Base-by-base conservation (phyloP, 2,797 vertebrate genomes). In the Typhlichthys subterraneus region DNA sequence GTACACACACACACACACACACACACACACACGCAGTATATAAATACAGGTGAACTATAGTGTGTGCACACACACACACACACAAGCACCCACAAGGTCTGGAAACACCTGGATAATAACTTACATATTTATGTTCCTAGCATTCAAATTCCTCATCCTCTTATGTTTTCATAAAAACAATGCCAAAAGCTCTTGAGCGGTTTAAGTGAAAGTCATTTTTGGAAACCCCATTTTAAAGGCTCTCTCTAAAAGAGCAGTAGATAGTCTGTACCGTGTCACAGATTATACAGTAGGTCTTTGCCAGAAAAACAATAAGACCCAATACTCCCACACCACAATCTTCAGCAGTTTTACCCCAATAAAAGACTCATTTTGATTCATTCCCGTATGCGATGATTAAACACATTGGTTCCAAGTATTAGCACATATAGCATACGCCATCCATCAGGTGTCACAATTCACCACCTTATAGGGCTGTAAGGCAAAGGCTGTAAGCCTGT, bases 51-150 rank as follows among this genome's bases (percentile, higher is more conserved):
- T 33, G 31, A 33, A 33, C 31, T 33, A 5, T 33, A 33, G 14
- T 29, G 38, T 13, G n/a, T 13, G 9, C 5, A 38, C 5, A 15
- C 61, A 46, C 42, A 15, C n/a, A 12, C 45, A 19, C 14, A 45
- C 15, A 4, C 15, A 4, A 1, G 1, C 52, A 23, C 33, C 12
- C 50, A 49, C 57, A 42, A 7, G 53, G 11, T 13, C n/a, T 45
- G 56, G 72, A 76, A 78, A 71, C 58, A 73, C 60, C 50, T 57
- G 59, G 59, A 71, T 82, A 80, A 87, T 87, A 65, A 83, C 83
- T 87, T 79, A 77, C 81, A 87, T 77, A 73, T 79, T 82, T 77
- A 63, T 80, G 81, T 80, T 68, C 70, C 71, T 80, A 79, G 67
- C 53, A 14, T 82, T 80, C 45, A 59, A 63, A 53, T 74, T 68